Evolutionary conservation across 2,113 vertebrate genomes (phyloP), one percentile per base, ranked within the genome.

Genomic region (Microtus oregoni): DNA sequence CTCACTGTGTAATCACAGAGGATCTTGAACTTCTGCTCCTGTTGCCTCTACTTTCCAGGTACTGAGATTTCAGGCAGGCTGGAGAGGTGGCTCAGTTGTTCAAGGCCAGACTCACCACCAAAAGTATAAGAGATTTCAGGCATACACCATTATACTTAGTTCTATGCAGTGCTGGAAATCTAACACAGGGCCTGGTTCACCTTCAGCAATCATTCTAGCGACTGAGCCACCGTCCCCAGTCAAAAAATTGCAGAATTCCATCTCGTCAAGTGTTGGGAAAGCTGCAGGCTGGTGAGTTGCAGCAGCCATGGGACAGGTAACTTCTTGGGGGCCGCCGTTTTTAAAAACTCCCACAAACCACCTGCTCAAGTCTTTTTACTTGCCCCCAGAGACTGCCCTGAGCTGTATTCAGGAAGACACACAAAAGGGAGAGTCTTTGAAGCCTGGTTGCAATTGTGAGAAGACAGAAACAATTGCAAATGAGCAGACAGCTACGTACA

Each of bases 201-300:
- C 5, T 67, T 67, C 47, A 47, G 30, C 65, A 35, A 8, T 68
- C 12, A 0, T 7, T 70, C 65, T 70, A n/a, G 30, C 4, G 0
- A 52, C 65, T n/a, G 65, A 28, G 13, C 6, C 67, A 70, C 47
- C 63, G 17, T 1, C 81, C 41, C 41, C 63, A 1, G 63, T 50
- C 30, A 35, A 86, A 41, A 47, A 86, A 63, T 17, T 44, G 50
- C 35, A 82, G 50, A 77, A 44, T 38, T 38, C 7, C 7, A 38
- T 63, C 12, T 44, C 5, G 22, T 32, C 26, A 22, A 19, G 2
- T 15, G 1, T 26, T 12, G 12, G 35, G 77, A 22, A 47, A 82
- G 52, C 32, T 30, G 0, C 2, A 6, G 24, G 22, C n/a, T 35
- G 32, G 50, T 6, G 1, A 76, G 5, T 1, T 3, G 6, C 24